A percentile compares a stretch with the other conserved stretches of the same genome.
These are phyloP conservation scores for Tenodera sinensis DNA, from an alignment of 2,888 invertebrate genomes.

Conservation along the genomic window DNA sequence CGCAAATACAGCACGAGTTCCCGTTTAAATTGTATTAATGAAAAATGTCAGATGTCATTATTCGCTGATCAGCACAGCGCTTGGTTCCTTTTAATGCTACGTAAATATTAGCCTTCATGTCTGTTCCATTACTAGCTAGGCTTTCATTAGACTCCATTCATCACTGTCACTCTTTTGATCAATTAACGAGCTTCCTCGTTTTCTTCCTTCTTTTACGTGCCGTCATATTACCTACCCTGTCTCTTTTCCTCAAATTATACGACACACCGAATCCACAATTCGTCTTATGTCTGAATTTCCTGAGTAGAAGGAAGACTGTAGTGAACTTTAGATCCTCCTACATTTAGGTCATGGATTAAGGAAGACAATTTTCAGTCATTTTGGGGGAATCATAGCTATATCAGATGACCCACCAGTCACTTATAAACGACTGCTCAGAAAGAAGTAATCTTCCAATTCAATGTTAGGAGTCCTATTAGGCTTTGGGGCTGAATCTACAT, in stretches of 20 bases:
- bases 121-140: background rate
- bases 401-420: too few relatives aligned
- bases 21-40: background rate
- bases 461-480: too few relatives aligned
- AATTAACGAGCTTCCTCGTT: background rate
- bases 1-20: background rate
- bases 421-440: too few relatives aligned
- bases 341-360: background rate
- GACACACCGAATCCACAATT: background rate
- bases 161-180: background rate
- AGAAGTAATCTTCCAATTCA: too few relatives aligned
- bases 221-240: background rate
- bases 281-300: background rate
- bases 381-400: too few relatives aligned
- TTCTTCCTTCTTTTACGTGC: background rate
- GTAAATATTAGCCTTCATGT: background rate
- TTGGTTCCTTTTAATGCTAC: background rate
- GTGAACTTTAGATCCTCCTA: background rate
- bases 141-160: background rate
- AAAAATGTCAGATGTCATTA: background rate
- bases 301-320: background rate
- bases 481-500: too few relatives aligned
- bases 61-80: background rate
- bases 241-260: background rate
- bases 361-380: too few relatives aligned